Base-by-base conservation (phyloP, 2,113 vertebrate species). In the Chaetops frenatus region DNA sequence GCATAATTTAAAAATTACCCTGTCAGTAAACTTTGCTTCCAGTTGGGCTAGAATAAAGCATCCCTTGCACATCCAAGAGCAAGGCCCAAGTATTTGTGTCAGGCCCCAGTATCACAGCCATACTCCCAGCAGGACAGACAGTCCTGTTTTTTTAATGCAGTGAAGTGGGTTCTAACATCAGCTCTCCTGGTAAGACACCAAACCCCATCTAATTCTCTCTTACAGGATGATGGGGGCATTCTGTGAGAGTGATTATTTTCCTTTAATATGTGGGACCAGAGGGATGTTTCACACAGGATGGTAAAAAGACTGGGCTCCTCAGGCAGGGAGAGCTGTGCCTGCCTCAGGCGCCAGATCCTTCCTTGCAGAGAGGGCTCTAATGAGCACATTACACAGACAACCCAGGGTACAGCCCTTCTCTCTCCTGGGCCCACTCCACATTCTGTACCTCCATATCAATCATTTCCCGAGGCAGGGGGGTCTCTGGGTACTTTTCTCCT, bases 391-490 rank as follows among this genome's bases (percentile, higher is more conserved):
- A 58, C 33, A 48, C 38, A 69, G 54, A 61, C 31, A 61, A 1
- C 33, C 27, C 6, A 0, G 3, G 31, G 16, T 24, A 61, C 23
- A 7, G 23, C 15, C 54, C 18, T 80, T 83, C 60, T 27, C 23
- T 62, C 36, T 54, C 29, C 66, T 77, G 64, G 11, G 4, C 9
- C 22, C 1, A 1, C 21, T 25, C 53, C 38, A 48, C 33, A 25
- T 67, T 61, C 45, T 76, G 81, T 96, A 98, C 98, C 98, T 98
- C 98, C 96, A 98, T 89, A 64, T 97, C 95, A 61, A 98, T 98
- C 97, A 98, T 98, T 88, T 98, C 98, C 86, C 98, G 95, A 31
- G 98, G 98, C 29, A 98, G 82, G 8, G 98, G 98, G 0, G 97
- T 98, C 31, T 93, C 96, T 3, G 98, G 98, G 29, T 95, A 94